Evolutionary conservation across 2,113 vertebrate species (phyloP), one percentile per base, ranked within the genome.

Genomic region (Crotalus viridis): DNA sequence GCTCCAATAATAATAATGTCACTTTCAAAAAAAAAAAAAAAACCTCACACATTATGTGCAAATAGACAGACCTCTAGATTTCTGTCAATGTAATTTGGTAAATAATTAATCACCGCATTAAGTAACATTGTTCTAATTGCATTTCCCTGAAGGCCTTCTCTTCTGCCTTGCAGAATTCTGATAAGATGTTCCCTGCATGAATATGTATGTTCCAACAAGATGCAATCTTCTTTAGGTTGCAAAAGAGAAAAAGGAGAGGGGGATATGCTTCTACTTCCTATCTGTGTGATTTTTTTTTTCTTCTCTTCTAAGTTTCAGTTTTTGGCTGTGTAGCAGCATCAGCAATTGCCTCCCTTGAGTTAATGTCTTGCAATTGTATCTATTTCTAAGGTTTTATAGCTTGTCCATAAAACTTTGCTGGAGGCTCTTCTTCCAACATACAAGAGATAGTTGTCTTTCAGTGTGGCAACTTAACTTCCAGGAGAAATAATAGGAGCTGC

Each of bases 111-210:
- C 15, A 51, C 69, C 1, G 1, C 52, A 1, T 81, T 88, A 81
- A 93, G 59, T 92, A 88, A 51, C 10, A 2, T 13, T 59, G 86
- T 24, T 91, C 4, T 87, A 61, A 90, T 56, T 90, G 10, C 2
- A 39, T 94, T 94, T 93, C 69, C 88, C 21, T 90, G 69, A 88
- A 1, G 8, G 8, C 26, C 10, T 52, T 15, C 91, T 56, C 4
- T 8, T 90, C 57, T 87, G 56, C 24, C 91, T 94, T 87, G 51
- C 26, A 88, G 87, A 59, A 88, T 57, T 92, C 89, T n/a, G n/a
- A 24, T 88, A n/a, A 89, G 22, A 0, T 89, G 55, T 46, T 89
- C 43, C 59, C 6, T 4, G 6, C 12, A 87, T 4, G 5, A n/a
- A 90, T 10, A 10, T 33, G 15, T 5, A 39, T 55, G 24, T 94